Evolutionary conservation across 2,113 vertebrate genomes (phyloP).

Genomic region (Epinephelus moara): DNA sequence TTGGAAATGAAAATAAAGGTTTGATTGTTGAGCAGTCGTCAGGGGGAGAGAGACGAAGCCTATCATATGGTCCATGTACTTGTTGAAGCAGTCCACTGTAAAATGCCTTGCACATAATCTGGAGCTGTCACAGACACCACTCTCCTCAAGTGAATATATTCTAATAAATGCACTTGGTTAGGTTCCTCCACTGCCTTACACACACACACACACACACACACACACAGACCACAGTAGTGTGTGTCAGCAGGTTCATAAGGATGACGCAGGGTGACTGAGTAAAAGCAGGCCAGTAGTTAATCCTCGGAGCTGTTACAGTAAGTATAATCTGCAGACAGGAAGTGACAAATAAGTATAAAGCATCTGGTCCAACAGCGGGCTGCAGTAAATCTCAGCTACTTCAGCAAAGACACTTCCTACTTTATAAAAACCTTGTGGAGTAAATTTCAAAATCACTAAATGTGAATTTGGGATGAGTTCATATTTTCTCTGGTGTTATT

Average conservation of each 20-base stretch:
- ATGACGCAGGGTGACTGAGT: slow-evolving; percentile 2
- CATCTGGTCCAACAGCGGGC: background rate
- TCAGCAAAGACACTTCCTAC: background rate
- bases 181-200: background rate
- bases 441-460: background rate
- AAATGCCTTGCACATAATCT: no score
- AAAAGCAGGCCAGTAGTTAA: slow-evolving; percentile 28
- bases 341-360: background rate
- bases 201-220: background rate
- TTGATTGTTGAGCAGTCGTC: no score
- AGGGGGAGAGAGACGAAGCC: no score
- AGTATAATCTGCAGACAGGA: slow-evolving; percentile 9
- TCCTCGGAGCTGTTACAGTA: slow-evolving; percentile 19
- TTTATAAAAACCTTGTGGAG: background rate
- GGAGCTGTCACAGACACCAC: no score
- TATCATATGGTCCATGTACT: no score
- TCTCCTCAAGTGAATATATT: no score
- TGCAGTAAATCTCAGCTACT: background rate
- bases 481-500: background rate
- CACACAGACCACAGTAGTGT: background rate
- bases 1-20: no score
- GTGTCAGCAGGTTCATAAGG: slow-evolving; percentile 26
- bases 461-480: background rate
- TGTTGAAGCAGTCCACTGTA: no score
- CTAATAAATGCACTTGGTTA: background rate